Evolutionary conservation across 2,113 vertebrate genomes (phyloP).

Genomic region (Trogon melanurus): DNA sequence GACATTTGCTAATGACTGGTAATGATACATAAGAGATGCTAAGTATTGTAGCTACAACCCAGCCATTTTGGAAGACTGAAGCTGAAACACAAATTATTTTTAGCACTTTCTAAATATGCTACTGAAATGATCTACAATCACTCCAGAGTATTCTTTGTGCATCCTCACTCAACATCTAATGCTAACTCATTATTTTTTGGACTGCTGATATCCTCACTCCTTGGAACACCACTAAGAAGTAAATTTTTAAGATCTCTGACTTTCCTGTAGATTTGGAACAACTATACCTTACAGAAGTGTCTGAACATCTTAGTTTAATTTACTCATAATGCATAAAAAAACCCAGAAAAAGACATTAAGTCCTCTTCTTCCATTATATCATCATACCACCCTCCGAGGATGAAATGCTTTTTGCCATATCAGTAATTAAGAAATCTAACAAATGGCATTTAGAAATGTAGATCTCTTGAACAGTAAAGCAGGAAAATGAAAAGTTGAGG

Average conservation of each 20-base stretch:
- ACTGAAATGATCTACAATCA: background rate
- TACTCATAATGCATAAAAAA: background rate
- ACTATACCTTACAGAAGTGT: background rate
- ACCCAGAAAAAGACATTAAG: background rate
- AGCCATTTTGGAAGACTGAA: background rate
- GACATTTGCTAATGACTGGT: conserved; percentile 41
- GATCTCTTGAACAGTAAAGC: background rate
- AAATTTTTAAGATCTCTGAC: background rate
- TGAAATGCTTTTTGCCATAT: background rate
- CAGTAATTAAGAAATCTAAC: background rate
- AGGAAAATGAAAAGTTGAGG: background rate
- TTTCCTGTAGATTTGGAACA: background rate
- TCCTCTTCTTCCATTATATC: background rate
- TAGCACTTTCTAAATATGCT: background rate
- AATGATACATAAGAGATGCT: conserved; percentile 3
- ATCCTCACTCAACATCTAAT: background rate
- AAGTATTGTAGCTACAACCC: background rate
- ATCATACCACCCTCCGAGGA: background rate
- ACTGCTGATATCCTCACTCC: background rate
- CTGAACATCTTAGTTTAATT: background rate
- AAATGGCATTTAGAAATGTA: background rate
- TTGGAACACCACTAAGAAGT: background rate
- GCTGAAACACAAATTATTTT: background rate
- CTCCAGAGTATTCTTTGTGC: background rate
- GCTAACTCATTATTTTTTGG: background rate